Percentiles rank a stretch among this genome's conserved stretches.
Conservation (phyloP, 2,888 invertebrate genomes). For the Hylaea fasciaria region DNA sequence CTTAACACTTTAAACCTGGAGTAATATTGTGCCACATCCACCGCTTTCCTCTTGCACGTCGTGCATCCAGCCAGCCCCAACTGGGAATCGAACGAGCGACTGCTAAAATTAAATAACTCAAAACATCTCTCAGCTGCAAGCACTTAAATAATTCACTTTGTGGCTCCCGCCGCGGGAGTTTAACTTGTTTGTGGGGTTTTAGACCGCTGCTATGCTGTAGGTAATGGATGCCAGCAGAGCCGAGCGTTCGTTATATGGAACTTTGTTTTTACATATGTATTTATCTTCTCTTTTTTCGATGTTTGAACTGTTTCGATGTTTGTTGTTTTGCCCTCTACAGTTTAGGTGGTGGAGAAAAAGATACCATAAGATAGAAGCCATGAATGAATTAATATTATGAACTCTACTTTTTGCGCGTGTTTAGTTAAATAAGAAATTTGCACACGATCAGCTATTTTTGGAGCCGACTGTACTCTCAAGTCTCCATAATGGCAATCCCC, state of each 20-base stretch:
- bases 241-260: neutral
- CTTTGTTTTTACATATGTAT: neutral
- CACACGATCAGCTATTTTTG: no score
- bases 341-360: no score
- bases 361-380: no score
- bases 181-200: conserved; percentile 18
- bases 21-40: conserved; percentile 1
- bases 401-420: no score
- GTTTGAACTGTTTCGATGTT: no score
- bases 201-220: neutral
- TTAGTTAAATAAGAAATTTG: no score
- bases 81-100: conserved; percentile 53
- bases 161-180: conserved; percentile 24
- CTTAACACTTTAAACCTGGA: no score
- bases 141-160: conserved; percentile 55
- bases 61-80: conserved; percentile 41
- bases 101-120: conserved; percentile 59
- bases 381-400: no score
- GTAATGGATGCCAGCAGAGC: conserved; percentile 4
- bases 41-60: neutral
- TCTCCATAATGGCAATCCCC: conserved; percentile 10
- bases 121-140: conserved; percentile 50
- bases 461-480: neutral
- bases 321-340: no score
- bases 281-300: no score